Evolutionary conservation across 2,797 vertebrate species (phyloP).

Genomic region (Sebastes umbrosus): DNA sequence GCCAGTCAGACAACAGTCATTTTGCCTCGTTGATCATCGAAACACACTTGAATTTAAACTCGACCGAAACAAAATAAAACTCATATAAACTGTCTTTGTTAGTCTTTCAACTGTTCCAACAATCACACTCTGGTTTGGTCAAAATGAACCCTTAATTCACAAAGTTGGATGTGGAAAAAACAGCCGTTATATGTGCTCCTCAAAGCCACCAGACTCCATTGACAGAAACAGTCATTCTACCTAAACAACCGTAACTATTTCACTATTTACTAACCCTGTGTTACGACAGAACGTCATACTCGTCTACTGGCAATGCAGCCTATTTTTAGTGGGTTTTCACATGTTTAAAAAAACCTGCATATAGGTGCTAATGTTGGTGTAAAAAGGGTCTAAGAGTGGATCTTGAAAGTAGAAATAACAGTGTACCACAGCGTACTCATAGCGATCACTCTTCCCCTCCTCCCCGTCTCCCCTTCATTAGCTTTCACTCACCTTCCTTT

Average conservation of each 20-base stretch:
- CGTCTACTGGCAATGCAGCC: background rate
- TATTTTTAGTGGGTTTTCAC: background rate
- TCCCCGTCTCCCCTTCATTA: constrained; percentile 1
- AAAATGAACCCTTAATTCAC: background rate
- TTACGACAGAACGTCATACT: background rate
- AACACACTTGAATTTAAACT: too few species aligned
- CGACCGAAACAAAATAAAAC: too few species aligned
- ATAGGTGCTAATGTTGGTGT: background rate
- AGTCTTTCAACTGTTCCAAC: background rate
- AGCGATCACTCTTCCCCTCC: background rate
- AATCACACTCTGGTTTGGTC: background rate
- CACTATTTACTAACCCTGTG: background rate
- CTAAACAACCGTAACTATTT: too few species aligned
- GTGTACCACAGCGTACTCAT: background rate
- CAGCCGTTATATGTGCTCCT: too few species aligned
- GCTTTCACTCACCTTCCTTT: constrained; percentile 30
- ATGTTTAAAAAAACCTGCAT: background rate
- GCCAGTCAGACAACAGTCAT: too few species aligned
- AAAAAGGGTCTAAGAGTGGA: background rate
- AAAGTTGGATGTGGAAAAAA: background rate
- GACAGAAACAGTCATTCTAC: too few species aligned
- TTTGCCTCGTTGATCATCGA: too few species aligned
- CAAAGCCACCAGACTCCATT: too few species aligned
- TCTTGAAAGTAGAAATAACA: background rate
- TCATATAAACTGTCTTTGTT: too few species aligned